Conservation (phyloP, 1,140 invertebrate species). For the Adoxophyes honmai region DNA sequence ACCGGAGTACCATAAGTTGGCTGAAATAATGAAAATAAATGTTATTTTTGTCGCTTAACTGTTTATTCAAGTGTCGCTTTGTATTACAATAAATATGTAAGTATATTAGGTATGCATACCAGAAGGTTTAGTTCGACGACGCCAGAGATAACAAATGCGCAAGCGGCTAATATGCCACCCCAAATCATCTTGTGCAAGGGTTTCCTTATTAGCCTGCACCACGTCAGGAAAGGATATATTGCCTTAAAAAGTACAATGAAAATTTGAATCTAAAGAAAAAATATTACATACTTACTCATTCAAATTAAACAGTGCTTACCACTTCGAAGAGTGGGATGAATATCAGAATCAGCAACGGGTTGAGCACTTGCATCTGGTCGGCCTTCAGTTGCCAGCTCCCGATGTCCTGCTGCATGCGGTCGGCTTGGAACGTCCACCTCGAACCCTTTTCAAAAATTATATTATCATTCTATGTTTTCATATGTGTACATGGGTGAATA, state of each 20-base stretch:
- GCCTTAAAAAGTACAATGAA: slow-evolving; percentile 67
- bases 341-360: slow-evolving; percentile 86
- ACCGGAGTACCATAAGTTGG: slow-evolving; percentile 67
- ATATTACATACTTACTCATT: background rate
- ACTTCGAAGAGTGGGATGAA: slow-evolving; percentile 90
- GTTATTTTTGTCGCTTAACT: slow-evolving; percentile 12
- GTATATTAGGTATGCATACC: slow-evolving; percentile 58
- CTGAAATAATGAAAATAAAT: slow-evolving; percentile 40
- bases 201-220: slow-evolving; percentile 88
- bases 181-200: slow-evolving; percentile 90
- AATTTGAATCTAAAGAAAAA: background rate
- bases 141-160: slow-evolving; percentile 93
- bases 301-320: slow-evolving; percentile 26
- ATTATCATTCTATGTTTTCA: no score
- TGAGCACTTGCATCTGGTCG: slow-evolving; percentile 89
- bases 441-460: slow-evolving; percentile 60
- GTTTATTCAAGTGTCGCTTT: slow-evolving; percentile 6
- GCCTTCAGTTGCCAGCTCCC: slow-evolving; percentile 82
- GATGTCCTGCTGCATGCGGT: slow-evolving; percentile 82
- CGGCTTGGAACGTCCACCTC: slow-evolving; percentile 81
- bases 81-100: slow-evolving; percentile 4
- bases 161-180: slow-evolving; percentile 90
- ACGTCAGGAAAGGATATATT: slow-evolving; percentile 87
- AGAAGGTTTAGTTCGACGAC: slow-evolving; percentile 89
- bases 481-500: no score